Percentiles rank a stretch among this genome's conserved stretches.
Evolutionary conservation across 2,113 vertebrate genomes (phyloP).

Genomic region (Serilophus lunatus): DNA sequence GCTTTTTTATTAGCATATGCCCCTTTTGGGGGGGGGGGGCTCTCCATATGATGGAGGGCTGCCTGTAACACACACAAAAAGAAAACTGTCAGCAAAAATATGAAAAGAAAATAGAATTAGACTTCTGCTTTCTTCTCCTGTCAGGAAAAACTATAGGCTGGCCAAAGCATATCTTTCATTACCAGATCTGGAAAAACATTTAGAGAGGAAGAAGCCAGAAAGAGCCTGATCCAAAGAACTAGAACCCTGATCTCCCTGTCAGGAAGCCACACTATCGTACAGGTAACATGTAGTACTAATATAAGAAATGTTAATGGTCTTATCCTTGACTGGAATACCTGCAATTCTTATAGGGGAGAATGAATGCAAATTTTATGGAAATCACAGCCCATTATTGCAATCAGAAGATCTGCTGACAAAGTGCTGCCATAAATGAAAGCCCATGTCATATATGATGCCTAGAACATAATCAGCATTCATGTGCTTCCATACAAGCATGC

Average conservation of each 20-base stretch:
- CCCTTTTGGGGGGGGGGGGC: background rate
- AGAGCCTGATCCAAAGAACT: background rate
- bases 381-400: background rate
- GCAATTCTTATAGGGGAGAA: background rate
- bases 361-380: background rate
- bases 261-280: background rate
- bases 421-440: background rate
- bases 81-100: background rate
- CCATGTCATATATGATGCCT: background rate
- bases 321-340: background rate
- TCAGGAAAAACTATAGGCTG: background rate
- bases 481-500: background rate
- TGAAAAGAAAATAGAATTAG: background rate
- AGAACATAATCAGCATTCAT: background rate
- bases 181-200: background rate
- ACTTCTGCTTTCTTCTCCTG: background rate
- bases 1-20: background rate
- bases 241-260: background rate
- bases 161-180: background rate
- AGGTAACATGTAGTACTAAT: background rate
- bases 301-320: background rate
- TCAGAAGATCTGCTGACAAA: background rate
- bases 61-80: background rate
- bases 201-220: background rate
- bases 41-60: background rate